Conservation (phyloP, 2,888 invertebrate species). For the Platerodrilus igneus region DNA sequence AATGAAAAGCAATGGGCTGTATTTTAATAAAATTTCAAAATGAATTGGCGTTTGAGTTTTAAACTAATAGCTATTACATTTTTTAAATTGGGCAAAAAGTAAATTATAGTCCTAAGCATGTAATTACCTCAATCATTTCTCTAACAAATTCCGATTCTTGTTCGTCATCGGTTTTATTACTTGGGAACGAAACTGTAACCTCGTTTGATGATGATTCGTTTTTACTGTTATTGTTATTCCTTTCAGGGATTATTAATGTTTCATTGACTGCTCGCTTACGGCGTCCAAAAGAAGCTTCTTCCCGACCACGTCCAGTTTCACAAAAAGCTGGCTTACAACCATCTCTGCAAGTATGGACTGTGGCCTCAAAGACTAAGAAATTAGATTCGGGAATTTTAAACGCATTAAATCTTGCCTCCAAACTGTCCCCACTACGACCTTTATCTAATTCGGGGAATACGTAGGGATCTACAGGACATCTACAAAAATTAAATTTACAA, state of each 20-base stretch:
- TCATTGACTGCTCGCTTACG: constrained; percentile 55
- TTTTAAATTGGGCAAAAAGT: too few relatives aligned
- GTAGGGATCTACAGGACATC: constrained; percentile 86
- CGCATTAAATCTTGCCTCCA: constrained; percentile 89
- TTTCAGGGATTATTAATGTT: constrained; percentile 29
- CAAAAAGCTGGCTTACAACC: constrained; percentile 90
- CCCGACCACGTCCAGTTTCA: constrained; percentile 71
- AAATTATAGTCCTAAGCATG: too few relatives aligned
- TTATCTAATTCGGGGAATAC: constrained; percentile 89
- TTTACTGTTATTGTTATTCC: constrained; percentile 30
- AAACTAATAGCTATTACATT: too few relatives aligned
- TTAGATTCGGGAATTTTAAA: constrained; percentile 94
- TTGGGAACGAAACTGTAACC: constrained; percentile 41
- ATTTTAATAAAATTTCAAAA: too few relatives aligned
- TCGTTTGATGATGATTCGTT: constrained; percentile 38
- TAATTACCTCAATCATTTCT: constrained; percentile 79
- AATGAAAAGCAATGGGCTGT: too few relatives aligned
- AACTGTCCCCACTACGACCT: constrained; percentile 76
- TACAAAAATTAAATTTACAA: constrained; percentile 41
- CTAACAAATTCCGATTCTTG: constrained; percentile 65
- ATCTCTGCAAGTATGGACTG: constrained; percentile 81
- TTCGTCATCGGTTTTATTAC: constrained; percentile 51
- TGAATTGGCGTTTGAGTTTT: too few relatives aligned
- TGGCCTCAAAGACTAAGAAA: constrained; percentile 89
- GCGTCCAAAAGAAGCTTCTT: constrained; percentile 77